phyloP scores from a whole-genome alignment of 2,797 vertebrate genomes.

The Anas bahamensis region DNA sequence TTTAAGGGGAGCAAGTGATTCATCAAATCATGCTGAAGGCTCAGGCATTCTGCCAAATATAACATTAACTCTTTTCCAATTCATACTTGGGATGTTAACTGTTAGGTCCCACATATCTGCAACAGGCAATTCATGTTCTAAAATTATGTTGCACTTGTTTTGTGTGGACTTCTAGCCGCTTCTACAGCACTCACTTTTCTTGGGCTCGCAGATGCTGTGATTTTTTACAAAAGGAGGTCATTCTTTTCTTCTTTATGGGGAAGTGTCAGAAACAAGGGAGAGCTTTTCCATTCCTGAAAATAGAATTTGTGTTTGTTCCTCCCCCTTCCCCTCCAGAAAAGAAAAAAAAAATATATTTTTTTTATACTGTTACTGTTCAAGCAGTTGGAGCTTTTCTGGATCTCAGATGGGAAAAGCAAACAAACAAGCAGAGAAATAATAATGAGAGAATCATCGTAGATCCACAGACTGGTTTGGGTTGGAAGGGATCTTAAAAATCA shows the following conservation, averaged over 20 bases:
- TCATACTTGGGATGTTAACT: not conserved
- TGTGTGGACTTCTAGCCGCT: not conserved
- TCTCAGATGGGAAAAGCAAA: not conserved
- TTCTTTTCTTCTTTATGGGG: not conserved
- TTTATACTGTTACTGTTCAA: not conserved
- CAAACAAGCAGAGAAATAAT: not conserved
- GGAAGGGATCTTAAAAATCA: not conserved
- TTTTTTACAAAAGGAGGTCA: not conserved
- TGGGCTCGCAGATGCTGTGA: not conserved
- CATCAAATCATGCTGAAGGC: not conserved
- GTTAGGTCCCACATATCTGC: not conserved
- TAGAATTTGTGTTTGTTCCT: not conserved
- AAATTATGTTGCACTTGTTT: not conserved
- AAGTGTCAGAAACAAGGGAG: not conserved
- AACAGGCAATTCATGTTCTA: not conserved
- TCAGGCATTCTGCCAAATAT: not conserved
- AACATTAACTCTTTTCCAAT: not conserved
- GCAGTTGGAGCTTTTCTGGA: rapidly evolving
- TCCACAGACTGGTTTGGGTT: not conserved
- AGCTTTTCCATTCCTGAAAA: not conserved
- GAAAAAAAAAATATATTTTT: too few relatives aligned
- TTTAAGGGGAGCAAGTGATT: not conserved
- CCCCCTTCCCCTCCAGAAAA: too few relatives aligned
- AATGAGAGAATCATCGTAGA: not conserved
- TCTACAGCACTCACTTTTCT: rapidly evolving